A percentile compares a stretch with the other conserved stretches of the same genome.
Evolutionary conservation across 2,888 invertebrate species (phyloP).

Genomic region (Monopis laevigella): DNA sequence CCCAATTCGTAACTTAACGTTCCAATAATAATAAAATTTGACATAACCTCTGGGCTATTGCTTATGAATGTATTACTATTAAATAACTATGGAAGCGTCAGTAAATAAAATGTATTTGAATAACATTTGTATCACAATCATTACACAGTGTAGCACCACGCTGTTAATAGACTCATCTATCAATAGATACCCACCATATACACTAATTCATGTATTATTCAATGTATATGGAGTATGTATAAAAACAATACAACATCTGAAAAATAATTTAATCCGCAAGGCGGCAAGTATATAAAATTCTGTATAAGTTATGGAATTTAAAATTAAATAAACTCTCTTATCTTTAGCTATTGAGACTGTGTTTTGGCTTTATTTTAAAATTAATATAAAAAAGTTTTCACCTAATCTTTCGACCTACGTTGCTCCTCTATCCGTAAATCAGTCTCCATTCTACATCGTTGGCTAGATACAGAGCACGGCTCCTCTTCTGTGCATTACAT

Average conservation of each 20-base stretch:
- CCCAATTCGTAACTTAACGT: no score
- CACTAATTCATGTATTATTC: constrained; percentile 59
- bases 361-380: constrained; percentile 41
- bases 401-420: constrained; percentile 38
- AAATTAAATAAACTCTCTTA: constrained; percentile 65
- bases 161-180: constrained; percentile 66
- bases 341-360: constrained; percentile 57
- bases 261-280: constrained; percentile 53
- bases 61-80: constrained; percentile 22
- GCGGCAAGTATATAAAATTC: constrained; percentile 62
- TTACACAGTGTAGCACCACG: constrained; percentile 66
- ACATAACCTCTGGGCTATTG: neutral
- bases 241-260: constrained; percentile 62
- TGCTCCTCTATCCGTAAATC: constrained; percentile 60
- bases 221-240: constrained; percentile 62
- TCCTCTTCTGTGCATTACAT: constrained; percentile 24
- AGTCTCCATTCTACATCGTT: constrained; percentile 56
- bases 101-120: constrained; percentile 65
- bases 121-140: constrained; percentile 64
- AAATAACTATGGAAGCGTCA: constrained; percentile 59
- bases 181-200: no score
- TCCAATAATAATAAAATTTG: no score
- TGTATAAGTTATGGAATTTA: constrained; percentile 57
- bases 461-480: constrained; percentile 38
- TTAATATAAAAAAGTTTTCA: constrained; percentile 5